Base-by-base conservation (phyloP, 2,888 invertebrate genomes). In the Ethmia dodecea region DNA sequence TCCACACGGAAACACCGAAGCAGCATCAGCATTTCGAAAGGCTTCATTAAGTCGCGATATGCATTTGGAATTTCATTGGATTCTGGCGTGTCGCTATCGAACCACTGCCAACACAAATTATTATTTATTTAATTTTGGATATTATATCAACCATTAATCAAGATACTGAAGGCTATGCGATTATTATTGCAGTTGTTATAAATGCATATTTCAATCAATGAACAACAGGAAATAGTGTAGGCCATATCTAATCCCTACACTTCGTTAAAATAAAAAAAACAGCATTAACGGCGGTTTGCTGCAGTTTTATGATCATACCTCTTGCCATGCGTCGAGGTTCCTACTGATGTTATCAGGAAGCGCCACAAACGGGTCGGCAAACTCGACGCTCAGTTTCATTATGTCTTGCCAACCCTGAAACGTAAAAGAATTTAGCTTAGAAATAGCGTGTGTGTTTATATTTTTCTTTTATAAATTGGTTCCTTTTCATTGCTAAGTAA, bases 1-100 rank as follows among this genome's bases (percentile, higher is more conserved):
- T 97, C 97, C 11, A 95, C 90, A 13, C 97, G 90, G 86, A 97
- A 96, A 67, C 97, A 97, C 11, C 97, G 89, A 33, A 97, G 78
- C 38, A 97, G 65, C 93, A 97, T 93, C 33, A 97, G 81, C 35
- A 90, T 74, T 68, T 95, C 88, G 84, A 91, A 94, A 1, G 91
- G 87, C 12, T 80, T 73, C 47, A 94, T 63, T 6, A 63, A 84
- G 3, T 88, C 75, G n/a, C 90, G 89, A 69, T 94, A 96, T 2
- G 87, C 87, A 52, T 89, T 84, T 0, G 97, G 97, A 56, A 93
- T 90, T 0, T 87, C 76, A 9, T 76, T 69, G 1, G 90, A 87
- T 73, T 97, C 97, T 0, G 96, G 96, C 8, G 88, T 88, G 63
- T 97, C 96, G 60, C 91, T 86, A 68, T 96, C 94, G 65, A 90